These are phyloP conservation scores for Peromyscus maniculatus DNA, from an alignment of 2,113 vertebrate species.

Conservation along the genomic window DNA sequence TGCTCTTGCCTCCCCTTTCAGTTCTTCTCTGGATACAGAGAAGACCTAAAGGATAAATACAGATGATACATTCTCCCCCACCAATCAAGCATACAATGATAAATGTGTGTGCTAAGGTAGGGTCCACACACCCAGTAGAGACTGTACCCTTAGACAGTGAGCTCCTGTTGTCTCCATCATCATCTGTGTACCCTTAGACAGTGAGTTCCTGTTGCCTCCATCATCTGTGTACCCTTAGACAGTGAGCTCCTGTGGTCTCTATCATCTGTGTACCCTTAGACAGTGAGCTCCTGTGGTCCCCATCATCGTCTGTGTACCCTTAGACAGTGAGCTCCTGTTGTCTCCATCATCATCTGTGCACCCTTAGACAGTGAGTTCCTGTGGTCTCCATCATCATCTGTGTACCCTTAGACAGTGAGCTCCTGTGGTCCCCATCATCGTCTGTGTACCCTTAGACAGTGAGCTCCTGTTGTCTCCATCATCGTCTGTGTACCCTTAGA, in stretches of 20 bases:
- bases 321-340: too few species aligned
- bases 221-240: neutral
- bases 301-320: neutral
- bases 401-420: neutral
- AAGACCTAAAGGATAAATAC: constrained; percentile 24
- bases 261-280: neutral
- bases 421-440: neutral
- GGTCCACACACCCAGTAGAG: neutral
- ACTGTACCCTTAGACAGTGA: too few species aligned
- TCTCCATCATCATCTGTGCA: neutral
- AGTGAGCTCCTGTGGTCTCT: too few species aligned
- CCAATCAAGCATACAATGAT: constrained; percentile 28
- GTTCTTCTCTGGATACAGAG: constrained; percentile 17
- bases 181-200: neutral
- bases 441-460: neutral
- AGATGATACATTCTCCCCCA: neutral
- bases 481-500: neutral
- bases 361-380: neutral
- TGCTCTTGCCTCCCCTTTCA: neutral
- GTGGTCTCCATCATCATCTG: neutral
- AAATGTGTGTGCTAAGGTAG: neutral
- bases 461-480: neutral
- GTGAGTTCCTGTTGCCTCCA: neutral
- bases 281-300: too few species aligned
- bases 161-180: neutral